Percentiles rank a stretch among this genome's conserved stretches.
phyloP scores from a whole-genome alignment of 2,113 vertebrate species.

The Catharus minimus region DNA sequence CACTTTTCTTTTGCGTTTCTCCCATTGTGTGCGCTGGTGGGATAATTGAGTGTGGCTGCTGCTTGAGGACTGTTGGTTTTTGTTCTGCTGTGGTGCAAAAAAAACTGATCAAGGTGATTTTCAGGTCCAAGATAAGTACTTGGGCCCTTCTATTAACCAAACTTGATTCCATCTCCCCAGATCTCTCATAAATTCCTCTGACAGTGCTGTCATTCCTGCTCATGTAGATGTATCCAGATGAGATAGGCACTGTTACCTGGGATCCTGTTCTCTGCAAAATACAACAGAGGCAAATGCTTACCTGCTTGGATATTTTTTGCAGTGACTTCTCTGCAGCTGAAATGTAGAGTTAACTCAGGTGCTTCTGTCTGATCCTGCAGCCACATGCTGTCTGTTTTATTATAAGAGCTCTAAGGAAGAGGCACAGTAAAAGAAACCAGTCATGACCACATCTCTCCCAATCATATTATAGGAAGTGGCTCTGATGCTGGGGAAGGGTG shows the following conservation, averaged over 20 bases:
- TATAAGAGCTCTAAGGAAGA: not conserved
- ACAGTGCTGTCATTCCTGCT: not conserved
- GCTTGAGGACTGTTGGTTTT: not conserved
- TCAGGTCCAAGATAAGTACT: not conserved
- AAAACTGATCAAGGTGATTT: not conserved
- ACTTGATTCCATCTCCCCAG: not conserved
- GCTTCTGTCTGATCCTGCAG: not conserved
- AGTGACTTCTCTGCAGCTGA: not conserved
- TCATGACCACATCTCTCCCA: not conserved
- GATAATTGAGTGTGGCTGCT: not conserved
- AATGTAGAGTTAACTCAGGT: not conserved
- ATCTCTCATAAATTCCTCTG: not conserved
- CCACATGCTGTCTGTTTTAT: not conserved
- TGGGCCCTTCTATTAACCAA: not conserved
- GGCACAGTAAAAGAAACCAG: not conserved
- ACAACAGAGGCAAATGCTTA: not conserved
- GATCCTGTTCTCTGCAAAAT: not conserved
- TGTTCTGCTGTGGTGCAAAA: not conserved
- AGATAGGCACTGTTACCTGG: not conserved
- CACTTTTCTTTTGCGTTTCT: not conserved
- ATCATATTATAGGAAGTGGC: not conserved
- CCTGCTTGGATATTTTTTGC: not conserved
- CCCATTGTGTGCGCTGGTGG: not conserved
- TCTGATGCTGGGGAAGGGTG: not conserved
- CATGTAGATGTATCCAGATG: not conserved